A percentile compares a stretch with the other conserved stretches of the same genome.
phyloP scores from a whole-genome alignment of 2,113 vertebrate genomes.

The Potamarius usumacintae region DNA sequence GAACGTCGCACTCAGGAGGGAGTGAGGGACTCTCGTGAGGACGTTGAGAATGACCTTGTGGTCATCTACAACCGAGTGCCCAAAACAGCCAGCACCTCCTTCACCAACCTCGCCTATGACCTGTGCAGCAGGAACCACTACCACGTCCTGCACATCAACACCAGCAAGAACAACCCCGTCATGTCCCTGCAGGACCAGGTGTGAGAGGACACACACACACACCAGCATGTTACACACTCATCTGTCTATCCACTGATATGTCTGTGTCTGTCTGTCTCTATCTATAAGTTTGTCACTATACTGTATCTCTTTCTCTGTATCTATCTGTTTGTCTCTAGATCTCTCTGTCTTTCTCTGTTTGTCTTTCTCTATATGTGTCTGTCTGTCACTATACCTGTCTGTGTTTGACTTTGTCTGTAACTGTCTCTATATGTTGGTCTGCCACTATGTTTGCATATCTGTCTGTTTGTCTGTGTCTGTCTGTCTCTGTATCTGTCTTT shows the following conservation, averaged over 20 bases:
- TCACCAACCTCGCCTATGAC: constrained; percentile 92
- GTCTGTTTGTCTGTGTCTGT: neutral
- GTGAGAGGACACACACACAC: neutral
- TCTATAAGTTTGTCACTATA: no score
- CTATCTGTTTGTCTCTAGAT: neutral
- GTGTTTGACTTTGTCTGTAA: neutral
- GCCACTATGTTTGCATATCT: neutral
- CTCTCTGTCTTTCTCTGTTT: neutral
- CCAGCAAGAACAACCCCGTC: constrained; percentile 98
- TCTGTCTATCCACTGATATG: neutral
- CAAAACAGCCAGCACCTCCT: constrained; percentile 98
- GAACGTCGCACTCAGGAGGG: constrained; percentile 89
- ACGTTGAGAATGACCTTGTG: constrained; percentile 83
- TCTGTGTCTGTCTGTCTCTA: neutral
- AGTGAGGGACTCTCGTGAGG: constrained; percentile 54
- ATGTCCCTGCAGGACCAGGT: constrained; percentile 99
- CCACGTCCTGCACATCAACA: constrained; percentile 98
- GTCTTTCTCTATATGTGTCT: neutral
- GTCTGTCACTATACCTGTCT: neutral
- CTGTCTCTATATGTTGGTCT: neutral
- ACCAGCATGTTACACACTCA: neutral
- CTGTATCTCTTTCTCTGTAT: no score
- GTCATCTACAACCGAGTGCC: constrained; percentile 97
- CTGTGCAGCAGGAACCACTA: constrained; percentile 88
- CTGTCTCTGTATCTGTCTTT: no score